Evolutionary conservation across 2,888 invertebrate species (phyloP), one percentile per base, ranked within the genome.

Genomic region (Himalopsyche kuldschensis): DNA sequence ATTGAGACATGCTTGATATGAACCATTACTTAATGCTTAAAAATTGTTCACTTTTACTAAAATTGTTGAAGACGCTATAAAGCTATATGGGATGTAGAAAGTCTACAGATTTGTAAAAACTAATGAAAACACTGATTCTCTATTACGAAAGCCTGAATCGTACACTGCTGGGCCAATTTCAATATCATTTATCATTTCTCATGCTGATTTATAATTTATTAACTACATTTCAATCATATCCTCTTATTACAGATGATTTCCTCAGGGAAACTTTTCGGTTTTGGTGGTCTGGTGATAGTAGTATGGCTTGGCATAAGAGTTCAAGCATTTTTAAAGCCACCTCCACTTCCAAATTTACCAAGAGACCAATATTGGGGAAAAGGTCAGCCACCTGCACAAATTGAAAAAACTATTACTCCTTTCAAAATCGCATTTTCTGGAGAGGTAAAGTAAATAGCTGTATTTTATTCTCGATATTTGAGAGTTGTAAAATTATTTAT

Each of bases 361-460:
- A 55, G 55, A 24, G 78, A 84, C 41, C 75, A 83, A 47, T 86
- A 86, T 76, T 86, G 86, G 86, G 86, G 86, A 20, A 84, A 81
- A 1, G 85, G 85, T 20, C 55, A 83, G 31, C 35, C 80, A 8
- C 81, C 84, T 3, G 35, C 31, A 6, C 81, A 78, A 32, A 4
- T 46, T 15, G 83, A 86, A 41, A 78, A 69, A 10, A 80, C 55
- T 47, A 69, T 86, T 27, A 79, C 75, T 32, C 83, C 84, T 4
- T 85, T 85, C 76, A 81, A 75, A 15, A 79, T 84, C n/a, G 10
- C 63, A 20, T 84, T 84, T 78, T 78, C 69, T 4, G 17, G 41
- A 24, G 81, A 83, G 11, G 84, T 84, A 79, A 82, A 82, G 30
- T 35, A 69, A 55, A 20, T 63, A 63, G 24, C 3, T 63, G 2